Evolutionary conservation across 2,888 invertebrate genomes (phyloP).

Genomic region (Acanthosepion lycidas): DNA sequence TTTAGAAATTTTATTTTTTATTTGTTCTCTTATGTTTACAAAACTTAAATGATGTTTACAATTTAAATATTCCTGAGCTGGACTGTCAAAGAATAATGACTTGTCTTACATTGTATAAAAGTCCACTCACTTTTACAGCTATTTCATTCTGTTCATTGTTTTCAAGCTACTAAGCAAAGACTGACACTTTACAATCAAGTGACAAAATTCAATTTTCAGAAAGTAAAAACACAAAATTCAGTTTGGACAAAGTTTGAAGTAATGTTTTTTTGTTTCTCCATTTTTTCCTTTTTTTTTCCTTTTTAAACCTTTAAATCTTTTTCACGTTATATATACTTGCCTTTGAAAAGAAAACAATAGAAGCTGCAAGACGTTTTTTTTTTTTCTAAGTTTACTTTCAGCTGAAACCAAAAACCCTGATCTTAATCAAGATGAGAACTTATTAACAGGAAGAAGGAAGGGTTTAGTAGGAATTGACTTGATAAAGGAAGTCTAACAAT

Average conservation of each 20-base stretch:
- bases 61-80: not conserved
- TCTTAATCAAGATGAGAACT: not conserved
- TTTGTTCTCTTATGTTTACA: no score
- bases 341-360: no score
- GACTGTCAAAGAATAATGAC: not conserved
- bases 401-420: not conserved
- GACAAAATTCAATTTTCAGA: not conserved
- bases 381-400: no score
- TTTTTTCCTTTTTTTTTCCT: not conserved
- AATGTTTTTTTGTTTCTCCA: not conserved
- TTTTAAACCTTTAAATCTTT: no score
- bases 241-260: not conserved
- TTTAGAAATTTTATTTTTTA: no score
- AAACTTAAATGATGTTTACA: not conserved
- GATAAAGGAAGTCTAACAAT: not conserved
- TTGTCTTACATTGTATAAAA: not conserved
- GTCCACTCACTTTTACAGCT: not conserved
- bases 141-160: not conserved
- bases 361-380: no score
- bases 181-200: not conserved
- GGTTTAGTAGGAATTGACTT: not conserved
- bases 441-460: not conserved
- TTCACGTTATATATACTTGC: no score
- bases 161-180: conserved; percentile 6
- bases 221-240: not conserved